Base-by-base conservation (phyloP, 37 sponge, comb jelly and placozoan genomes). In the Bolinopsis microptera region DNA sequence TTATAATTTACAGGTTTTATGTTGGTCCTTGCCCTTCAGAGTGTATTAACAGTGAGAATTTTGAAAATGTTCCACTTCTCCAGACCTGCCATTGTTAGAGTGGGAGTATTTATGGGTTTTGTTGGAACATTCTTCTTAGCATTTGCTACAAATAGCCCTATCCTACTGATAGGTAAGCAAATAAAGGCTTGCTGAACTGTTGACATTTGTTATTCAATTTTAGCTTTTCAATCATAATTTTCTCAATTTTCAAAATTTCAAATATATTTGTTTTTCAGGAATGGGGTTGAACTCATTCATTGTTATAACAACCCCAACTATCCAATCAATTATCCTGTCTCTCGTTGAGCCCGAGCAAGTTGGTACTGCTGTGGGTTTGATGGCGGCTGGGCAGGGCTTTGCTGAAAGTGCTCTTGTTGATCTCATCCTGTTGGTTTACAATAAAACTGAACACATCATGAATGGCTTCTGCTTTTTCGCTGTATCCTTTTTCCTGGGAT, bases 111-210 rank as follows among this genome's bases (percentile, higher is more conserved):
- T 33, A 3, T 80, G 16, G 83, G 38, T 38, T 80, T 80, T 31
- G 83, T 80, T 36, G 83, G 38, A 2, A 80, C 83, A 21, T 80
- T 80, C 83, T 80, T 80, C 83, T 23, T 80, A 8, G 83, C 83
- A 34, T 80, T 80, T 35, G 83, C 83, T 18, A 80, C 83, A 32
- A 27, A 35, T 5, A 80, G 35, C 23, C 22, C 38, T 0, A 35
- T 80, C 2, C 83, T 80, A 13, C 5, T 80, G 2, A 1, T 80
- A 24, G 83, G 83, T 80, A 80, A 80, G 83, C 8, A 74, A 26
- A 74, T 8, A n/a, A n/a, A n/a, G n/a, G n/a, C n/a, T n/a, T n/a
- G n/a, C n/a, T n/a, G n/a, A n/a, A n/a, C n/a, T n/a, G n/a, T n/a
- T n/a, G n/a, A n/a, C n/a, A n/a, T n/a, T n/a, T n/a, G n/a, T n/a